Evolutionary conservation across 2,113 vertebrate genomes (phyloP).

Genomic region (Onychostoma macrolepis): DNA sequence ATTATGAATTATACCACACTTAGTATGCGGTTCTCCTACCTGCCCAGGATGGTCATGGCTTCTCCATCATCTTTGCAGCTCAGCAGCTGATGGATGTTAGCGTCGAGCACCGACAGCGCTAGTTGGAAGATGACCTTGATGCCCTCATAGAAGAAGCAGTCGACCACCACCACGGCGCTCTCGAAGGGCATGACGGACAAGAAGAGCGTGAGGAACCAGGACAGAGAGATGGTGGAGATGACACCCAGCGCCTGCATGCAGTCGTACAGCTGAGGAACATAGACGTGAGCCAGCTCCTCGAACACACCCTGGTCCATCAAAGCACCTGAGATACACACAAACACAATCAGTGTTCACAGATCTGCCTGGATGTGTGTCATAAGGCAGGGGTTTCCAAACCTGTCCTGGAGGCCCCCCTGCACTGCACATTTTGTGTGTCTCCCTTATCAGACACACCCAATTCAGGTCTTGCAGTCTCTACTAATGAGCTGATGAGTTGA

Average conservation of each 20-base stretch:
- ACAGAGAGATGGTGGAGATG: slow-evolving; percentile 97
- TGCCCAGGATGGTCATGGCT: slow-evolving; percentile 97
- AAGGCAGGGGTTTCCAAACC: neutral
- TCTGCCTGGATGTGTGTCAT: neutral
- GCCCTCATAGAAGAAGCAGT: slow-evolving; percentile 99
- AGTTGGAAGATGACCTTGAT: slow-evolving; percentile 99
- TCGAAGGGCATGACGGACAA: slow-evolving; percentile 98
- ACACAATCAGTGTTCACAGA: neutral
- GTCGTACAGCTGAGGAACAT: slow-evolving; percentile 96
- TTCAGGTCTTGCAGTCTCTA: no score
- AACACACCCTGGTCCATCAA: slow-evolving; percentile 98
- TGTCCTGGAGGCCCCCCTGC: no score
- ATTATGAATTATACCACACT: neutral
- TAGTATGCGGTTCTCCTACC: slow-evolving; percentile 71
- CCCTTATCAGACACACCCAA: no score
- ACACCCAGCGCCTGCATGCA: slow-evolving; percentile 98
- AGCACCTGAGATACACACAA: slow-evolving; percentile 79
- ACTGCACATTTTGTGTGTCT: no score
- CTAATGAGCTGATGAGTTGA: no score
- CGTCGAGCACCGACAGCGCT: slow-evolving; percentile 92
- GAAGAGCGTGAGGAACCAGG: slow-evolving; percentile 99
- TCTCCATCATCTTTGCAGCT: slow-evolving; percentile 98
- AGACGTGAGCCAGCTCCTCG: slow-evolving; percentile 92
- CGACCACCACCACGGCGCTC: slow-evolving; percentile 96
- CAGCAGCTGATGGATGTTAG: slow-evolving; percentile 93